Evolutionary conservation across 2,113 vertebrate species (phyloP).

Genomic region (Lepus timidus): DNA sequence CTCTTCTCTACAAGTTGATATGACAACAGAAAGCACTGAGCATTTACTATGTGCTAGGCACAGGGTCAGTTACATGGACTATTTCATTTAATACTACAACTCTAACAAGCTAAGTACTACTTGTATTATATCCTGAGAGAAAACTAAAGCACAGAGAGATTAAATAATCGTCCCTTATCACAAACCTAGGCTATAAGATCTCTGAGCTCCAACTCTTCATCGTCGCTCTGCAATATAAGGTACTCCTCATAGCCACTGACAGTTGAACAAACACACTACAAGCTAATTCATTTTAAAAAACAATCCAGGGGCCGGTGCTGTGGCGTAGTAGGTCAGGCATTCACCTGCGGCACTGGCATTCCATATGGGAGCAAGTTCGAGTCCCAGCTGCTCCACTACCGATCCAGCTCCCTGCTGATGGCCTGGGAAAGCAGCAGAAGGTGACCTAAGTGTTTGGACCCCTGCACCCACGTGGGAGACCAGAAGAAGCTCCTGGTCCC

Average conservation of each 20-base stretch:
- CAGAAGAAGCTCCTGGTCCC: no score
- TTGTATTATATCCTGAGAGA: background rate
- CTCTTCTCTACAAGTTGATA: slow-evolving; percentile 15
- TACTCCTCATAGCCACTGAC: background rate
- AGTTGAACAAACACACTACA: background rate
- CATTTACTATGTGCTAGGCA: background rate
- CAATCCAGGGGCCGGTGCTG: no score
- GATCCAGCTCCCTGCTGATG: no score
- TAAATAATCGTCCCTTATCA: slow-evolving; percentile 4
- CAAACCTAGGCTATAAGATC: background rate
- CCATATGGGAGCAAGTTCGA: no score
- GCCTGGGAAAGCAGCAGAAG: no score
- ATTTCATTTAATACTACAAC: background rate
- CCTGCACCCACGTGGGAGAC: no score
- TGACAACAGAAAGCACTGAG: background rate
- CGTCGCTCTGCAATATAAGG: background rate
- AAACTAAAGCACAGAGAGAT: slow-evolving; percentile 25
- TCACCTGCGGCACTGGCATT: no score
- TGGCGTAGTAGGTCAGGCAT: no score
- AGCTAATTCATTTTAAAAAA: slow-evolving; percentile 7
- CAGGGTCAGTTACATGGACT: background rate
- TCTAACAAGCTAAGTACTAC: slow-evolving; percentile 25
- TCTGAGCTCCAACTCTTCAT: background rate
- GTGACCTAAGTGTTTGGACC: no score
- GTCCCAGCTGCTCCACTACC: no score